Conservation (phyloP, 2,113 vertebrate species). For the Cyanistes caeruleus region DNA sequence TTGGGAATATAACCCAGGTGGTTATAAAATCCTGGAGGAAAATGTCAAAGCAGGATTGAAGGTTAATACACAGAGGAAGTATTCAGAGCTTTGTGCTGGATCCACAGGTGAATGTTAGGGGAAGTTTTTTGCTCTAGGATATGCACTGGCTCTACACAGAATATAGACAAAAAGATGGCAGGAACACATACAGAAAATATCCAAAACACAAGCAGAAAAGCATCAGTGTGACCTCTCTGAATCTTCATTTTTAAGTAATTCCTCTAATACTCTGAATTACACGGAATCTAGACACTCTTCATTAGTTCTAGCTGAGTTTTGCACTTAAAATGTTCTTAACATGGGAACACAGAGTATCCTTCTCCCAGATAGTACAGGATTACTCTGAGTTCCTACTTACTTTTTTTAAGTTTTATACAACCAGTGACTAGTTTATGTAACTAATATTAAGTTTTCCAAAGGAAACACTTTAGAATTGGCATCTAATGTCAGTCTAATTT, state of each 20-base stretch:
- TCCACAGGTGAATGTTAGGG: background rate
- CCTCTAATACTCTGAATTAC: background rate
- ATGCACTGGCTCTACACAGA: background rate
- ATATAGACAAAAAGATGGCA: background rate
- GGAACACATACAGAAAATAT: background rate
- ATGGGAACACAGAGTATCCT: background rate
- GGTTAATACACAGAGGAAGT: background rate
- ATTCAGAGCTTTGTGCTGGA: background rate
- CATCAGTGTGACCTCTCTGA: background rate
- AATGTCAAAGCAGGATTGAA: background rate
- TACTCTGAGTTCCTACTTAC: background rate
- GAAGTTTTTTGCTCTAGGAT: background rate
- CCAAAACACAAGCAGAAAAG: background rate
- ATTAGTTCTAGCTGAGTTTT: background rate
- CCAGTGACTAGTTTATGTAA: background rate
- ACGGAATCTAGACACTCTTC: background rate
- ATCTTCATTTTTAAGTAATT: background rate
- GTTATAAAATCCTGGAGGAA: background rate
- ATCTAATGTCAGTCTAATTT: background rate
- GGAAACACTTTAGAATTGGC: background rate
- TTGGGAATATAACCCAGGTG: background rate
- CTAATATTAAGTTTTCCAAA: background rate
- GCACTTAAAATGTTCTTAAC: background rate
- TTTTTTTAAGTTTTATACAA: background rate
- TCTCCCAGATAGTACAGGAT: background rate